Base-by-base conservation (phyloP, 2,888 invertebrate genomes). In the Plagiodera versicolora region DNA sequence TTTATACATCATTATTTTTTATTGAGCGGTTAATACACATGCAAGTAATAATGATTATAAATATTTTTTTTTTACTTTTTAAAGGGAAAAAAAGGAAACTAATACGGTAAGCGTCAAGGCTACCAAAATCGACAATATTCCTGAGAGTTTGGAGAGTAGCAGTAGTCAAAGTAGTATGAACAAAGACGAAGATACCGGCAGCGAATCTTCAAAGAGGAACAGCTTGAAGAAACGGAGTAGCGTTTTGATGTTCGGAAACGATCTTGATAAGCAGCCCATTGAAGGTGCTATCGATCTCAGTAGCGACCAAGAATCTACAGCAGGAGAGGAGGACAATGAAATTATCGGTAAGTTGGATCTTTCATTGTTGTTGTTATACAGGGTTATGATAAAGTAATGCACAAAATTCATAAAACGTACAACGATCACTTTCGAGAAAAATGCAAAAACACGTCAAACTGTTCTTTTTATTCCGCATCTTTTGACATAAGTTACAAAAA, bases 251-350 rank as follows among this genome's bases (percentile, higher is more conserved):
- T 90, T 91, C 72, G 91, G 91, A 4, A 86, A 86, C 53, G 89
- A 90, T 76, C 77, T 91, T 53, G 85, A 83, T 18, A 82, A 82
- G 68, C 82, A 83, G 50, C 78, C 81, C 9, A 75, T 83, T 54
- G 82, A 82, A 53, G 81, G 79, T 50, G 77, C 80, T 55, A 79
- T 85, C 65, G 84, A 84, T 72, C 75, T 85, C 55, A 84, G 83
- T 69, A 84, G 91, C 8, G 92, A 92, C 81, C 91, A 92, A 73
- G 92, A 93, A 74, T 92, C 92, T 0, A 92, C 92, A 0, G 92
- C 90, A 60, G 92, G 91, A n/a, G 53, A 53, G 53, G 90, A 90
- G 44, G 84, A 84, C 2, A 89, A 89, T 60, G 83, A 84, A 49
- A 78, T 83, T 61, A 71, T 83, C 79, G 72, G 79, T 72, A 55